Base-by-base conservation (phyloP, 2,888 invertebrate species). In the Eupithecia abbreviata region DNA sequence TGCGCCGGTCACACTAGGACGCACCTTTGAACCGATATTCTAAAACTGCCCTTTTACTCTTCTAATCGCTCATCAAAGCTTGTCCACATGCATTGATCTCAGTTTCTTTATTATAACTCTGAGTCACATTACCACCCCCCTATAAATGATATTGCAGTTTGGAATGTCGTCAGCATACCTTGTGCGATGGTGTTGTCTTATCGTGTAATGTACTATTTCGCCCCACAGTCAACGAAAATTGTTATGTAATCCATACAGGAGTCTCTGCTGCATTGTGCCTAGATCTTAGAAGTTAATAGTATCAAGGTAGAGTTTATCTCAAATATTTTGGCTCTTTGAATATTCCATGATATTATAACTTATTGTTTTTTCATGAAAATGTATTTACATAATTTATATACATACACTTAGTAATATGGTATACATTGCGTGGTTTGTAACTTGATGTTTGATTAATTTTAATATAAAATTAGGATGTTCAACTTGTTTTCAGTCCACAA, bases 201-300 rank as follows among this genome's bases (percentile, higher is more conserved):
- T 82, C 7, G 62, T 62, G 81, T 73, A 72, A 85, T 86, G 84
- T 89, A 90, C 87, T 89, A 85, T 89, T 87, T 91, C 89, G 93
- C 93, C 93, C 94, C 94, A 91, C 93, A 91, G 90, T 94, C 95
- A 95, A 95, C 95, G 95, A 95, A 95, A 92, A 92, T 92, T 93
- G 92, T 93, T 93, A 93, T 92, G 90, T 91, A 92, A 92, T 92
- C 91, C 93, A 92, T 94, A 95, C 95, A 94, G 95, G 95, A 94
- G 93, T 94, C 92, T 94, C 94, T 95, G 94, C 94, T 95, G 95
- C 94, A 95, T 95, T 95, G 95, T 95, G 95, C 95, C 95, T 95
- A 95, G 95, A 95, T 95, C 93, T 94, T 95, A 95, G 95, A 95
- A 91, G 92, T 95, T 94, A 95, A 93, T 93, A 92, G 93, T 94